Conservation (phyloP, 2,888 invertebrate species). For the Acheta domesticus region DNA sequence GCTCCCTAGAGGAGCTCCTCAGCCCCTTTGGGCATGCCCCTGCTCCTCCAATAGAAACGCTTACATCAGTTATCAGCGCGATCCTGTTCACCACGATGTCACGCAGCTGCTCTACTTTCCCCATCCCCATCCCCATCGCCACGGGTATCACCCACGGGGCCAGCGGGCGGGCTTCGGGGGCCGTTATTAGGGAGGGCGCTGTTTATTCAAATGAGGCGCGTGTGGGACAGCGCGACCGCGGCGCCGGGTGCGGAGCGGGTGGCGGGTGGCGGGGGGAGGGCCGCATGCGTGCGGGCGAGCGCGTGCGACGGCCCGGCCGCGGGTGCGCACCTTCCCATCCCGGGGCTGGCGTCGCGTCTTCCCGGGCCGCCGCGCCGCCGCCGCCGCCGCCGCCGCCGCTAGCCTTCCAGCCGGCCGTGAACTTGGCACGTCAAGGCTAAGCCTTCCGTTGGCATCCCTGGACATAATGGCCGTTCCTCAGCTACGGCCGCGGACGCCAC, state of each 20-base stretch:
- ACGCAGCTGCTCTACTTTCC: too few relatives aligned
- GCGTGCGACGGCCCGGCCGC: background rate
- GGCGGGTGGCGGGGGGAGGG: background rate
- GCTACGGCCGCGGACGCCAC: background rate
- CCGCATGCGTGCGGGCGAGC: background rate
- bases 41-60: background rate
- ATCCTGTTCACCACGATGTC: too few relatives aligned
- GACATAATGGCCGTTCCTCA: background rate
- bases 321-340: background rate
- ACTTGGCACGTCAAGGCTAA: conserved; percentile 18
- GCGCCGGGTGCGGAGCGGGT: background rate
- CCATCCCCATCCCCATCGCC: background rate
- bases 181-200: conserved; percentile 3
- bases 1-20: too few relatives aligned
- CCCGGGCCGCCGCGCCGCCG: background rate
- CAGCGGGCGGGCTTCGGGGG: background rate
- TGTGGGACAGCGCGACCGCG: background rate
- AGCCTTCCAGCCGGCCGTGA: conserved; percentile 6
- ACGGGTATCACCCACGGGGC: background rate
- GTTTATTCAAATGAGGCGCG: conserved; percentile 10
- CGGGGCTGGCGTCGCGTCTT: background rate
- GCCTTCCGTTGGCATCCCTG: conserved; percentile 18
- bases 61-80: background rate
- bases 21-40: too few relatives aligned
- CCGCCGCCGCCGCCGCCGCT: background rate